Evolutionary conservation across 2,888 invertebrate species (phyloP).

Genomic region (Fragum whitleyi): DNA sequence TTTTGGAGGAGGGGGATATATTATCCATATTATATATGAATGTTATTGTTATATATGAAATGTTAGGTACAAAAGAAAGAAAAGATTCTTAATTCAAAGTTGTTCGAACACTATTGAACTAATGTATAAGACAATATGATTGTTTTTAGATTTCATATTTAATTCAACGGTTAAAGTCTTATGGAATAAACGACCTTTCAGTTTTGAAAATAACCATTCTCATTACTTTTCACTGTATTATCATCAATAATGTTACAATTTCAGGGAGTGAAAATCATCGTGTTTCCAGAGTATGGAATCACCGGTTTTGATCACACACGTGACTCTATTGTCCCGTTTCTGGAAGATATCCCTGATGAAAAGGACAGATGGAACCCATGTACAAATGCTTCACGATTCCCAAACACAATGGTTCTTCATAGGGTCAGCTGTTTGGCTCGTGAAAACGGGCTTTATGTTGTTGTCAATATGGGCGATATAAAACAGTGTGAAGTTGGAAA

Average conservation of each 20-base stretch:
- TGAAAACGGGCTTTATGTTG: conserved; percentile 88
- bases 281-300: conserved; percentile 90
- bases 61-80: no score
- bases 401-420: conserved; percentile 57
- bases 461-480: conserved; percentile 90
- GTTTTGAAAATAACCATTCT: no score
- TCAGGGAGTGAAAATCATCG: conserved; percentile 90
- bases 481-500: conserved; percentile 86
- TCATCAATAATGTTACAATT: conserved; percentile 66
- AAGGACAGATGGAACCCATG: conserved; percentile 86
- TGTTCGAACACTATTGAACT: no score
- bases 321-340: conserved; percentile 63
- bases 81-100: no score
- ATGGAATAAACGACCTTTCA: no score
- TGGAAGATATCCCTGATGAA: conserved; percentile 79
- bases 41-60: no score
- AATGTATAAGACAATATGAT: no score
- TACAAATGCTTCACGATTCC: conserved; percentile 45
- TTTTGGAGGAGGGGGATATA: no score
- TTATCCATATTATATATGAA: no score
- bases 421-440: conserved; percentile 87
- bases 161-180: no score
- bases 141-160: no score
- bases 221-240: no score
- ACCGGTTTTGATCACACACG: conserved; percentile 83